Evolutionary conservation across 2,797 vertebrate genomes (phyloP).

Genomic region (Phrynocephalus forsythii): DNA sequence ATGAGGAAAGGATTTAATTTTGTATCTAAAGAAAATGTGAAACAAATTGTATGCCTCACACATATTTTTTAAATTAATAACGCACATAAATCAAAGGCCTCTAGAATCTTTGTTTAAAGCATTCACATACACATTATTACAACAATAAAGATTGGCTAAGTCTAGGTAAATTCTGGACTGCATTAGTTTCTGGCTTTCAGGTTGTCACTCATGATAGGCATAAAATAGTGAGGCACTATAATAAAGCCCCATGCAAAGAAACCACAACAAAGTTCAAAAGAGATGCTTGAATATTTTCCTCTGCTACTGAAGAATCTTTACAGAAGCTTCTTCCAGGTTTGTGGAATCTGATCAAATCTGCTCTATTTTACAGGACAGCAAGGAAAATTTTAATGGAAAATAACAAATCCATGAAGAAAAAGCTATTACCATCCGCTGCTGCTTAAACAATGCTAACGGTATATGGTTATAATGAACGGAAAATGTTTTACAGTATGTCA

Average conservation of each 20-base stretch:
- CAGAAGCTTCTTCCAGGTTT: not conserved
- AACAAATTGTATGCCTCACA: slow-evolving; percentile 42
- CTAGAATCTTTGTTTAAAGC: slow-evolving; percentile 47
- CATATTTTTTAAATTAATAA: slow-evolving; percentile 55
- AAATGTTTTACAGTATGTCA: rapidly evolving
- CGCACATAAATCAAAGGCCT: slow-evolving; percentile 52
- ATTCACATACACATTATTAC: slow-evolving; percentile 31
- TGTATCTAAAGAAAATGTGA: slow-evolving; percentile 59
- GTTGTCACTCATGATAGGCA: not conserved
- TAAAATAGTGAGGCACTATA: slow-evolving; percentile 24
- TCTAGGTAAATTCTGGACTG: slow-evolving; percentile 9
- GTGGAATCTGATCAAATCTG: not conserved
- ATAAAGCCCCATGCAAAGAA: slow-evolving; percentile 23
- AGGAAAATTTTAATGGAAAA: slow-evolving; percentile 1
- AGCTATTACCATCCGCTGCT: not conserved
- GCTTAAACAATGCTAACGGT: not conserved
- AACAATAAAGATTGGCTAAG: slow-evolving; percentile 45
- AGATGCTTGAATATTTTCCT: slow-evolving; percentile 26
- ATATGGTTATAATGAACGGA: not conserved
- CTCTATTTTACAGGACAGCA: not conserved
- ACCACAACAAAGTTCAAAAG: not conserved
- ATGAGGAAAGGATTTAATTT: slow-evolving; percentile 42
- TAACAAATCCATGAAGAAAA: not conserved
- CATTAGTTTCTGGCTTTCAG: slow-evolving; percentile 24
- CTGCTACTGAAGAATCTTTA: slow-evolving; percentile 13